phyloP scores from a whole-genome alignment of 2,113 vertebrate species.

The Aleadryas rufinucha region DNA sequence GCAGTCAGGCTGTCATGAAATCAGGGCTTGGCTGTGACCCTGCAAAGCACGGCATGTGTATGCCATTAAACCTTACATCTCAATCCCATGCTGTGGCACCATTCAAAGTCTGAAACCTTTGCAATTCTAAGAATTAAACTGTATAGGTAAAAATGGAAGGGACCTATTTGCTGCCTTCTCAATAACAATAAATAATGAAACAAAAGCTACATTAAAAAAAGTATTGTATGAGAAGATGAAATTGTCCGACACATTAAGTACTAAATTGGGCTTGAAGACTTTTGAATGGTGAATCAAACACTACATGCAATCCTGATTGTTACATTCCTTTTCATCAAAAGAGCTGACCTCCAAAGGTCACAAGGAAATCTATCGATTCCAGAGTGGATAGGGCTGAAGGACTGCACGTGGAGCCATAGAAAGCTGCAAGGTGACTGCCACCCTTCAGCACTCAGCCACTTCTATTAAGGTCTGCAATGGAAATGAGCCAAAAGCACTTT shows the following conservation, averaged over 20 bases:
- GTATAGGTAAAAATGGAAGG: not conserved
- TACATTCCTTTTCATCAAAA: not conserved
- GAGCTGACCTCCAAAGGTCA: not conserved
- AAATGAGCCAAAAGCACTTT: not conserved
- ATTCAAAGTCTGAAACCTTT: not conserved
- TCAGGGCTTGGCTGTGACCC: not conserved
- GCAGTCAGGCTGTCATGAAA: not conserved
- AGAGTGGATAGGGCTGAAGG: not conserved
- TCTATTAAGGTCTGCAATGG: not conserved
- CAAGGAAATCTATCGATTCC: not conserved
- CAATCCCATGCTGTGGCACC: not conserved
- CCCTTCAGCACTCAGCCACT: not conserved
- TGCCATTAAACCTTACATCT: not conserved
- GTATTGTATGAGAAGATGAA: not conserved
- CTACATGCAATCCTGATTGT: not conserved
- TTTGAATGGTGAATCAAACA: not conserved
- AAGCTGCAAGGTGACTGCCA: not conserved
- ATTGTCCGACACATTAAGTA: not conserved
- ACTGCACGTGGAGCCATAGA: not conserved
- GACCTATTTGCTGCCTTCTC: not conserved
- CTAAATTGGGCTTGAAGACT: not conserved
- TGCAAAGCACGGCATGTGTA: fast-evolving
- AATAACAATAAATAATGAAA: not conserved
- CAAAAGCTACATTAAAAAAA: not conserved
- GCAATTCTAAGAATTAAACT: not conserved